phyloP scores from a whole-genome alignment of 2,888 invertebrate genomes.

The Biston betularia region DNA sequence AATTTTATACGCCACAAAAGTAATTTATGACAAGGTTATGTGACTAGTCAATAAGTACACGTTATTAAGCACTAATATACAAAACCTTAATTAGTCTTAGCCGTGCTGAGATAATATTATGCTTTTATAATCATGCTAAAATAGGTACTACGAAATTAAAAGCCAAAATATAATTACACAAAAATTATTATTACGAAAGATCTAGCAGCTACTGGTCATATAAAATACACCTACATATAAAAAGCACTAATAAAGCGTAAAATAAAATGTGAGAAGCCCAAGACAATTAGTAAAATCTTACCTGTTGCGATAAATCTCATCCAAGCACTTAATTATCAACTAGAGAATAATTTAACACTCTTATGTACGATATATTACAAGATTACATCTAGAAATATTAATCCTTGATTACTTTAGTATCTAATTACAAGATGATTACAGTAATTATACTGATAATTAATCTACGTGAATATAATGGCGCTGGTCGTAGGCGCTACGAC shows the following conservation, averaged over 20 bases:
- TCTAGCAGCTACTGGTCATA: neutral
- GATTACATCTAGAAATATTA: neutral
- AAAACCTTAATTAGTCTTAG: too few species aligned
- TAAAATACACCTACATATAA: neutral
- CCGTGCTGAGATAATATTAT: too few species aligned
- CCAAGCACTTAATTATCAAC: constrained; percentile 51
- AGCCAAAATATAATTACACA: too few species aligned
- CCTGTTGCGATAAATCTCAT: constrained; percentile 56
- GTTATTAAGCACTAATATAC: too few species aligned
- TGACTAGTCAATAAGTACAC: too few species aligned
- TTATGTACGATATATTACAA: neutral
- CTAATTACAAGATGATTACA: constrained; percentile 11
- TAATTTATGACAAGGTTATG: too few species aligned
- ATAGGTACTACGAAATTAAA: too few species aligned
- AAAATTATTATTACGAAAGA: neutral
- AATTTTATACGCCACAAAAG: too few species aligned
- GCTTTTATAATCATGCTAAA: too few species aligned
- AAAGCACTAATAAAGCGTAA: neutral
- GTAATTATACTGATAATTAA: constrained; percentile 4
- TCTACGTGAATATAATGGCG: constrained; percentile 26
- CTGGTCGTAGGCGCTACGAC: constrained; percentile 43
- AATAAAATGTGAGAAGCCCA: constrained; percentile 7
- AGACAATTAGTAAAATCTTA: constrained; percentile 44
- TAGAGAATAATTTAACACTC: constrained; percentile 23
- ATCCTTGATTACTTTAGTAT: constrained; percentile 19